A percentile compares a stretch with the other conserved stretches of the same genome.
These are phyloP conservation scores for Sebastiscus tertius DNA, from an alignment of 2,797 vertebrate species.

Conservation along the genomic window DNA sequence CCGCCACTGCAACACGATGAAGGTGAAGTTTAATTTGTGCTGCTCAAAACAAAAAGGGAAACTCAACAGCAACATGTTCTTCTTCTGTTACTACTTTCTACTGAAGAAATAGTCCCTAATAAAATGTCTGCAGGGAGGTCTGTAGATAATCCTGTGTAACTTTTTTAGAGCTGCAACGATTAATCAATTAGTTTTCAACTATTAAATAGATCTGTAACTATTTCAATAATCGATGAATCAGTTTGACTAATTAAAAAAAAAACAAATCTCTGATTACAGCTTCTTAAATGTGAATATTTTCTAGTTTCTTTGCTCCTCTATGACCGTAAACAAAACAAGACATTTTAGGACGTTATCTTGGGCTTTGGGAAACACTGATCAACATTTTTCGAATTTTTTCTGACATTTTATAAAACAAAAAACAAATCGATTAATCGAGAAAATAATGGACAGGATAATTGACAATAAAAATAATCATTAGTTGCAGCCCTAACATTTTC, in stretches of 20 bases:
- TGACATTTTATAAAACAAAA: too few relatives aligned
- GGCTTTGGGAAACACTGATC: neutral
- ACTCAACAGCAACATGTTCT: neutral
- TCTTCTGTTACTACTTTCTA: neutral
- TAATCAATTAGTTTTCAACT: neutral
- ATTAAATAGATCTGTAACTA: neutral
- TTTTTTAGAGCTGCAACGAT: neutral
- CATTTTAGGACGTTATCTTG: neutral
- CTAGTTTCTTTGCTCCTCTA: neutral
- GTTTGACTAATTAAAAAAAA: neutral
- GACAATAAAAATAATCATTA: neutral
- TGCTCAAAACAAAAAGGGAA: neutral
- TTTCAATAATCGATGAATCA: neutral
- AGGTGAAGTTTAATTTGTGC: neutral
- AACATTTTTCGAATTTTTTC: too few relatives aligned
- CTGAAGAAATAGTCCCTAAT: neutral
- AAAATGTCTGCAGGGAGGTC: neutral
- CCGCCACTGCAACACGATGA: neutral
- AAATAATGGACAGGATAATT: neutral
- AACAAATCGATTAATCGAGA: fast-evolving
- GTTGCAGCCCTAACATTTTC: too few relatives aligned
- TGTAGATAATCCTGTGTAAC: neutral
- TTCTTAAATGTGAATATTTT: neutral
- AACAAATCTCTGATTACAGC: too few relatives aligned
- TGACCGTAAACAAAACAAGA: neutral